These are phyloP conservation scores for Ophioderma brevispina DNA, from an alignment of 35 echinoderm and acorn worm species.

Conservation along the genomic window DNA sequence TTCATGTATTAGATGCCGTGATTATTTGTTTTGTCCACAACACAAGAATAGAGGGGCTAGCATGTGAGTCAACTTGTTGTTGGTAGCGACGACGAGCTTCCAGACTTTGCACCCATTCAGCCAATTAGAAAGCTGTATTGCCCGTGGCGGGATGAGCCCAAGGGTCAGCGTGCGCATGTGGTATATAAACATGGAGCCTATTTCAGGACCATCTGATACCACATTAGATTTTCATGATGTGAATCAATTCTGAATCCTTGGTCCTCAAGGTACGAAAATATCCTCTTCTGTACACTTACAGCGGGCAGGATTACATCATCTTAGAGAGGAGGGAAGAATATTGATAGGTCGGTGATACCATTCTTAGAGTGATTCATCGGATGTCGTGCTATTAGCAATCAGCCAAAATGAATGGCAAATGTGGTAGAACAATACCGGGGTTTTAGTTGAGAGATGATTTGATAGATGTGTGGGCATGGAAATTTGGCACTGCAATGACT, in stretches of 20 bases:
- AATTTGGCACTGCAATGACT: background rate
- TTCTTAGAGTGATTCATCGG: background rate
- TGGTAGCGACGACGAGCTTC: background rate
- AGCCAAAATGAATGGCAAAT: background rate
- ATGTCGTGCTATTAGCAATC: background rate
- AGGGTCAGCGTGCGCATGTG: slow-evolving; percentile 3
- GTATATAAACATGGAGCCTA: slow-evolving; percentile 6
- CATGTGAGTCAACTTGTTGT: background rate
- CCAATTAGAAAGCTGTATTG: background rate
- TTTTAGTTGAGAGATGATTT: background rate
- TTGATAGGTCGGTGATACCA: slow-evolving; percentile 9
- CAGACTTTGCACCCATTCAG: background rate
- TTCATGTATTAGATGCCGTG: background rate
- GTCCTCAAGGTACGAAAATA: slow-evolving; percentile 7
- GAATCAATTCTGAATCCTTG: slow-evolving; percentile 5
- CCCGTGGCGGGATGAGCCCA: background rate
- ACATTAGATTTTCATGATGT: background rate
- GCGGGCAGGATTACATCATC: background rate
- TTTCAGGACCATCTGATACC: background rate
- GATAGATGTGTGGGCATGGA: background rate
- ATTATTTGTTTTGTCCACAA: slow-evolving; percentile 3
- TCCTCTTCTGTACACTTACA: background rate
- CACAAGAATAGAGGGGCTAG: background rate
- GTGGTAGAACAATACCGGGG: background rate
- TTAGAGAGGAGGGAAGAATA: background rate